Evolutionary conservation across 2,797 vertebrate genomes (phyloP).

Genomic region (Podargus strigoides): DNA sequence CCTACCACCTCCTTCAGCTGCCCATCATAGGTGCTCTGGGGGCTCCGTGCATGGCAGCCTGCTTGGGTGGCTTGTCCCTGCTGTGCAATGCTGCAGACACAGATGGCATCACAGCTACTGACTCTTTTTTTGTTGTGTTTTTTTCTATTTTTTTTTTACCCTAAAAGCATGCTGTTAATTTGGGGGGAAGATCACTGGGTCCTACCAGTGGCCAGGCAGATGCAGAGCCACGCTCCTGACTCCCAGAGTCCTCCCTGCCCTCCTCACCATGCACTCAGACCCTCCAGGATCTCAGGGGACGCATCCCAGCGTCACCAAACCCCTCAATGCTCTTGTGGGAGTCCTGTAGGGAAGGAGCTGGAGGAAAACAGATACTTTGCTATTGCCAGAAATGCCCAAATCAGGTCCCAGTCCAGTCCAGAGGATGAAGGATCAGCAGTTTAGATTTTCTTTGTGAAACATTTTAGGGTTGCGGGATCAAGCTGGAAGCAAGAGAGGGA

Average conservation of each 20-base stretch:
- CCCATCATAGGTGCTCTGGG: not conserved
- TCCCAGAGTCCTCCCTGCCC: not conserved
- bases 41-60: not conserved
- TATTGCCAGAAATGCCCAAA: not conserved
- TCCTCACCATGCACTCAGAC: fast-evolving
- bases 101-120: not conserved
- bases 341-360: not conserved
- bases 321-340: fast-evolving
- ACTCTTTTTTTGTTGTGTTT: not conserved
- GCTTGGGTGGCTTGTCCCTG: not conserved
- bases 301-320: fast-evolving
- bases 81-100: not conserved
- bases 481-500: not conserved
- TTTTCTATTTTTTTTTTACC: not conserved
- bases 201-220: not conserved
- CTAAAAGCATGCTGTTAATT: not conserved
- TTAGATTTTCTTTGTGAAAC: not conserved
- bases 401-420: not conserved
- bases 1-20: not conserved
- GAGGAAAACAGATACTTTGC: not conserved
- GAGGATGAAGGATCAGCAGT: not conserved
- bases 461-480: not conserved
- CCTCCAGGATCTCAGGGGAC: too few species aligned
- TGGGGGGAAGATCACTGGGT: not conserved
- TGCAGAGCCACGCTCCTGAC: fast-evolving